Conservation (phyloP, 2,113 vertebrate species). For the Pangasianodon hypophthalmus region DNA sequence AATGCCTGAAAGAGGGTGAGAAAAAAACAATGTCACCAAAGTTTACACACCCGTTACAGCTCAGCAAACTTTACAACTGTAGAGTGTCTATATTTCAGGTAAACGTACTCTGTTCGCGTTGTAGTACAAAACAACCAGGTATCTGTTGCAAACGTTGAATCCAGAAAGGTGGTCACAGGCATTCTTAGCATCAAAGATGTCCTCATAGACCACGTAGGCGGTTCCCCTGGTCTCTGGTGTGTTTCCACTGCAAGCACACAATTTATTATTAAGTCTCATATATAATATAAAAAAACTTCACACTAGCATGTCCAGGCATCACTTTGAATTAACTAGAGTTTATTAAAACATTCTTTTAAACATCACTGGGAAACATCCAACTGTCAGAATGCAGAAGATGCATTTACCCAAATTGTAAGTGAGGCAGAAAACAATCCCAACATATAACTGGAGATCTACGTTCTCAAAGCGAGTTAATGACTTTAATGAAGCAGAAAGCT, state of each 20-base stretch:
- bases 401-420: too few species aligned
- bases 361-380: too few species aligned
- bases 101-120: conserved; percentile 92
- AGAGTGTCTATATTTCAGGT: too few species aligned
- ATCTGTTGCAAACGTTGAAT: conserved; percentile 99
- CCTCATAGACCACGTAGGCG: conserved; percentile 97
- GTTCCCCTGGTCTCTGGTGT: conserved; percentile 96
- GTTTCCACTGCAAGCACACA: conserved; percentile 81
- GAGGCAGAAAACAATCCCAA: too few species aligned
- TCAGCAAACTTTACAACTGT: neutral
- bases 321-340: too few species aligned
- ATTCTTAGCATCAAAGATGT: conserved; percentile 98
- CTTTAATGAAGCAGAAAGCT: too few species aligned
- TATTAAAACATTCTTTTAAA: too few species aligned
- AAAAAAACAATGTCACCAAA: neutral
- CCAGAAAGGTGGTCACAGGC: conserved; percentile 98
- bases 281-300: neutral
- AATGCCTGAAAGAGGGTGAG: conserved; percentile 80
- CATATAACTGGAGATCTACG: too few species aligned
- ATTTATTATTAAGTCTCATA: neutral
- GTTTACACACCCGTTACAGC: neutral
- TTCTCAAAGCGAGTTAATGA: too few species aligned
- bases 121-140: conserved; percentile 96
- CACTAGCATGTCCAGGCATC: too few species aligned
- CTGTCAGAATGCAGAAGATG: too few species aligned